A percentile compares a stretch with the other conserved stretches of the same genome.
Evolutionary conservation across 2,888 invertebrate species (phyloP).

Genomic region (Ophion ventricosus): DNA sequence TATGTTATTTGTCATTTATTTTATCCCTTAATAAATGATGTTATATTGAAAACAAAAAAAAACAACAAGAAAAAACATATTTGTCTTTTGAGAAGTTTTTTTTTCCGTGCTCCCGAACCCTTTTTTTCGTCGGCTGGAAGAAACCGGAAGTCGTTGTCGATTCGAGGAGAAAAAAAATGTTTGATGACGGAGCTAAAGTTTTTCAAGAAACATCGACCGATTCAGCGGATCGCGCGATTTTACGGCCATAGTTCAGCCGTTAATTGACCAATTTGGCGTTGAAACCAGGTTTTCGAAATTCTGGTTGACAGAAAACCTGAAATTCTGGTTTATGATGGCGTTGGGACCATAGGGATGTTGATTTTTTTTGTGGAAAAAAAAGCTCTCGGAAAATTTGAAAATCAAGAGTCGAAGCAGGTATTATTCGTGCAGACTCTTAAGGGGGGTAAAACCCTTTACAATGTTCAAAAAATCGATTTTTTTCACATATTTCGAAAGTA

Average conservation of each 20-base stretch:
- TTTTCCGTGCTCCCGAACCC: slow-evolving; percentile 5
- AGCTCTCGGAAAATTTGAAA: no score
- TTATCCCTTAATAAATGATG: slow-evolving; percentile 83
- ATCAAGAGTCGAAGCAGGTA: no score
- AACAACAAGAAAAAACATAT: slow-evolving; percentile 72
- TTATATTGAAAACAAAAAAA: slow-evolving; percentile 80
- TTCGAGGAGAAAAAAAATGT: neutral
- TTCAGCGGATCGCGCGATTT: neutral
- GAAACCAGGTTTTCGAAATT: slow-evolving; percentile 20
- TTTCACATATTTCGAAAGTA: no score
- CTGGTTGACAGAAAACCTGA: neutral
- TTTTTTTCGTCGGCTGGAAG: neutral
- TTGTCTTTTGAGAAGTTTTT: slow-evolving; percentile 34
- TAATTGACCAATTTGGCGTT: neutral
- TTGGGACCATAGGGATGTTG: no score
- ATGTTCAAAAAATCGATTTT: no score
- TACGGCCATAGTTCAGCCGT: neutral
- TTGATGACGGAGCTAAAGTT: neutral
- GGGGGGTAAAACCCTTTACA: no score
- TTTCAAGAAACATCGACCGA: no score
- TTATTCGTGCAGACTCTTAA: no score
- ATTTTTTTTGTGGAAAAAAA: no score
- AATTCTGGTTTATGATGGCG: neutral
- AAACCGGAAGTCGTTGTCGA: neutral
- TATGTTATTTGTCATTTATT: slow-evolving; percentile 84